These are phyloP conservation scores for Erebia ligea DNA, from an alignment of 2,888 invertebrate species.

Conservation along the genomic window DNA sequence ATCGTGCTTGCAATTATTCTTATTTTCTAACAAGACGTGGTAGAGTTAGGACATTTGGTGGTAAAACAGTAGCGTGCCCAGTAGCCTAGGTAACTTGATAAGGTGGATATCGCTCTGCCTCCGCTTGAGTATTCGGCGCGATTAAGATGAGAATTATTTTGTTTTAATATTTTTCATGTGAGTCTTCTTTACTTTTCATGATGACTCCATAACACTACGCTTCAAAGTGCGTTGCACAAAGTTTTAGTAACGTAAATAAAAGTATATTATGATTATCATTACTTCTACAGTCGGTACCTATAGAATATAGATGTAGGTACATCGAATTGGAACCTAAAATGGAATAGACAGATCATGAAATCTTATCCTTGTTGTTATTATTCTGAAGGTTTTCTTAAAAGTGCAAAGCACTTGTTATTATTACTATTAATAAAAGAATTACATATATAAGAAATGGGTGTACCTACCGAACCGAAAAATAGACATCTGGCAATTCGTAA, in stretches of 20 bases:
- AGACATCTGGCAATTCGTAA: slow-evolving; percentile 76
- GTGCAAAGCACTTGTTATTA: slow-evolving; percentile 18
- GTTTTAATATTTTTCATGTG: slow-evolving; percentile 64
- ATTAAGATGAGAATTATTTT: slow-evolving; percentile 78
- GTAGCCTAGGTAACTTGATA: slow-evolving; percentile 83
- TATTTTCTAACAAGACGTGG: slow-evolving; percentile 25
- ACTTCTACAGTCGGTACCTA: too few species aligned
- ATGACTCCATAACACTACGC: slow-evolving; percentile 1
- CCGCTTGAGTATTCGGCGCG: slow-evolving; percentile 77
- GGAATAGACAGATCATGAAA: too few species aligned
- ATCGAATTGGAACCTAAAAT: too few species aligned
- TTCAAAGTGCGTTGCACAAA: neutral
- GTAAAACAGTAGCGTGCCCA: slow-evolving; percentile 63
- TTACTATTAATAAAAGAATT: slow-evolving; percentile 15
- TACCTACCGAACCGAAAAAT: slow-evolving; percentile 71
- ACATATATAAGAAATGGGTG: slow-evolving; percentile 30
- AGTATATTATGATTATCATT: too few species aligned
- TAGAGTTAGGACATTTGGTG: slow-evolving; percentile 51
- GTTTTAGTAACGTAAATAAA: too few species aligned
- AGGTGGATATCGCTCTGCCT: slow-evolving; percentile 79
- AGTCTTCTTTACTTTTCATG: slow-evolving; percentile 19
- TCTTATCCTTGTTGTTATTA: neutral
- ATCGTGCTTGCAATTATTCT: neutral
- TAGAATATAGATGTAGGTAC: too few species aligned
- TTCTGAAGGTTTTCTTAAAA: neutral